phyloP scores from a whole-genome alignment of 2,113 vertebrate species.

The Oncorhynchus clarkii region DNA sequence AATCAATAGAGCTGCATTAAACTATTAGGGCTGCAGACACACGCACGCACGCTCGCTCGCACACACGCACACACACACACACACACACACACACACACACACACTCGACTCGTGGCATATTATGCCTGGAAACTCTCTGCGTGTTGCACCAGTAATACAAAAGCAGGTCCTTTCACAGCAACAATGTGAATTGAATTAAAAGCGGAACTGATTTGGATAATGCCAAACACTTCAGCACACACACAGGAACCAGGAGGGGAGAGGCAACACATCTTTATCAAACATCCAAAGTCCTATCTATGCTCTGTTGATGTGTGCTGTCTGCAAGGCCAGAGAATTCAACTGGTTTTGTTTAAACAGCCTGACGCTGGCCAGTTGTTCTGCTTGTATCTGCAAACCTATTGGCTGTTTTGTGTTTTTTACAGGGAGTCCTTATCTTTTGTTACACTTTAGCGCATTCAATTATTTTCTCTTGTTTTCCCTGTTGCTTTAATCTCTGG shows the following conservation, averaged over 20 bases:
- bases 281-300: slow-evolving; percentile 45
- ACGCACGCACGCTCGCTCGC: not conserved
- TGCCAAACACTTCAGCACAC: slow-evolving; percentile 18
- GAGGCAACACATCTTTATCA: slow-evolving; percentile 46
- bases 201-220: slow-evolving; percentile 63
- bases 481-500: not conserved
- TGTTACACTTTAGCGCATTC: not conserved
- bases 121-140: not conserved
- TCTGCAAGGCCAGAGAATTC: slow-evolving; percentile 27
- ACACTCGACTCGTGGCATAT: not conserved
- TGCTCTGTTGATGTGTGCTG: slow-evolving; percentile 34
- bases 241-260: not conserved
- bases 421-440: not conserved
- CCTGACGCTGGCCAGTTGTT: not conserved
- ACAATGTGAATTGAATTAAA: slow-evolving; percentile 64
- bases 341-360: not conserved
- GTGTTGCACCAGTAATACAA: slow-evolving; percentile 8
- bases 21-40: slow-evolving; percentile 66
- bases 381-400: not conserved
- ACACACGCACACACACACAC: not conserved
- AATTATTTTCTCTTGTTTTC: not conserved
- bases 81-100: not conserved
- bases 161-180: slow-evolving; percentile 58
- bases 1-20: slow-evolving; percentile 79
- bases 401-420: not conserved